Conservation (phyloP, 2,797 vertebrate species). For the Semaprochilodus insignis region DNA sequence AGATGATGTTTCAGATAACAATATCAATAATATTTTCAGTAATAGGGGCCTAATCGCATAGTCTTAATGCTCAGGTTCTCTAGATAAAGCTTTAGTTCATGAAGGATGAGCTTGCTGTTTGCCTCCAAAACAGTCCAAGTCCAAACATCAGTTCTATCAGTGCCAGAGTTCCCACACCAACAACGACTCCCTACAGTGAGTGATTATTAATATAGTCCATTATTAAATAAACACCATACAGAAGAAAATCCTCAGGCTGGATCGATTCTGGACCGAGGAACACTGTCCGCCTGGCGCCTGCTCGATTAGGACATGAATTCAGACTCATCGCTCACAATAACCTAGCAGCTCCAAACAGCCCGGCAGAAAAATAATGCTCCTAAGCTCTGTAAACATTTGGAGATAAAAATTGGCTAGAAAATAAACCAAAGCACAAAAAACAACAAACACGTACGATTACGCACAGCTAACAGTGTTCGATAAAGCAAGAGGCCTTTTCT, state of each 20-base stretch:
- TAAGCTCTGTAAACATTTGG: conserved; percentile 5
- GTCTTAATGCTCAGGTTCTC: not conserved
- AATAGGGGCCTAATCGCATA: not conserved
- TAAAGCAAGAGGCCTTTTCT: not conserved
- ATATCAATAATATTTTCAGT: not conserved
- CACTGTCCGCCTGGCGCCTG: conserved; percentile 3
- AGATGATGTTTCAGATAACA: not conserved
- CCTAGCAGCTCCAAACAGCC: conserved; percentile 23
- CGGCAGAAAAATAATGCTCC: conserved; percentile 10
- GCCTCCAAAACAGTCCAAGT: not conserved
- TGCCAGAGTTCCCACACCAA: conserved; percentile 5
- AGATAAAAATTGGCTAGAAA: not conserved
- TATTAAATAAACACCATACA: conserved; percentile 8
- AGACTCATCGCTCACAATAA: conserved; percentile 9
- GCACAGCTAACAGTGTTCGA: conserved; percentile 1
- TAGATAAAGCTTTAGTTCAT: not conserved
- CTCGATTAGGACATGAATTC: conserved; percentile 5
- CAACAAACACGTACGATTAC: conserved; percentile 18
- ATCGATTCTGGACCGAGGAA: not conserved
- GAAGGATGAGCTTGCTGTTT: not conserved
- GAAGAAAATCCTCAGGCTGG: not conserved
- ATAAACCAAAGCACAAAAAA: conserved; percentile 8
- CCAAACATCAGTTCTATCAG: not conserved
- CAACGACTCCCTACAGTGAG: not conserved
- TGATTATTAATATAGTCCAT: not conserved